Conservation (phyloP, 2,113 vertebrate genomes). For the Felis chaus region DNA sequence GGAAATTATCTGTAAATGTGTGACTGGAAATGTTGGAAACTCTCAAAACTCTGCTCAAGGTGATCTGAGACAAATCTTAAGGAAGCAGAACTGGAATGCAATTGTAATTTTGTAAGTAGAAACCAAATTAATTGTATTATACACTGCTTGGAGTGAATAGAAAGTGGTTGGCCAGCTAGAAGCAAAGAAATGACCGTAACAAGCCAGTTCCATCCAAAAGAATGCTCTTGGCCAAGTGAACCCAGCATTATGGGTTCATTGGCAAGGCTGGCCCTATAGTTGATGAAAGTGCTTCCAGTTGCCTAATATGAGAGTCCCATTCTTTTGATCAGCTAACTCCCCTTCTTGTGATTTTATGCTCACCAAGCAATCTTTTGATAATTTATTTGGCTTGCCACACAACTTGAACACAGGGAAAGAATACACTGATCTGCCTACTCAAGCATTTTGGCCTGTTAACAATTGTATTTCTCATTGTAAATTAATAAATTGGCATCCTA, state of each 20-base stretch:
- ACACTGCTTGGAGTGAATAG: slow-evolving; percentile 59
- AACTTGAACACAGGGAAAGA: slow-evolving; percentile 60
- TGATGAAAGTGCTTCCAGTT: slow-evolving; percentile 69
- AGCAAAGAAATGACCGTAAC: slow-evolving; percentile 53
- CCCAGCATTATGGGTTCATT: slow-evolving; percentile 57
- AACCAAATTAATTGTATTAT: slow-evolving; percentile 69
- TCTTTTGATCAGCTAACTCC: slow-evolving; percentile 61
- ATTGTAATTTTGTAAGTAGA: slow-evolving; percentile 67
- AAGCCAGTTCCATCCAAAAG: slow-evolving; percentile 41
- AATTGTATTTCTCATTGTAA: slow-evolving; percentile 57
- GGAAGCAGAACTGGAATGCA: slow-evolving; percentile 20
- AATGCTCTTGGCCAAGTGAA: slow-evolving; percentile 69
- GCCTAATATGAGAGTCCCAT: slow-evolving; percentile 44
- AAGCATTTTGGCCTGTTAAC: slow-evolving; percentile 61
- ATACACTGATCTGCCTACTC: slow-evolving; percentile 54
- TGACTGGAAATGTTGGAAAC: slow-evolving; percentile 30
- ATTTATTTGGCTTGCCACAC: slow-evolving; percentile 63
- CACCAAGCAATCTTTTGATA: slow-evolving; percentile 68
- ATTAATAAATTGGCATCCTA: slow-evolving; percentile 61
- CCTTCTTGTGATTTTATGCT: slow-evolving; percentile 69
- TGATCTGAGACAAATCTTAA: slow-evolving; percentile 29
- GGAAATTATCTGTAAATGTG: background rate
- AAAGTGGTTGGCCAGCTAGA: slow-evolving; percentile 57
- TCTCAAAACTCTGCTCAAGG: slow-evolving; percentile 3
- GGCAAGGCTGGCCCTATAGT: slow-evolving; percentile 54